Conservation (phyloP, 2,888 invertebrate species). For the Luperina nickerlii region DNA sequence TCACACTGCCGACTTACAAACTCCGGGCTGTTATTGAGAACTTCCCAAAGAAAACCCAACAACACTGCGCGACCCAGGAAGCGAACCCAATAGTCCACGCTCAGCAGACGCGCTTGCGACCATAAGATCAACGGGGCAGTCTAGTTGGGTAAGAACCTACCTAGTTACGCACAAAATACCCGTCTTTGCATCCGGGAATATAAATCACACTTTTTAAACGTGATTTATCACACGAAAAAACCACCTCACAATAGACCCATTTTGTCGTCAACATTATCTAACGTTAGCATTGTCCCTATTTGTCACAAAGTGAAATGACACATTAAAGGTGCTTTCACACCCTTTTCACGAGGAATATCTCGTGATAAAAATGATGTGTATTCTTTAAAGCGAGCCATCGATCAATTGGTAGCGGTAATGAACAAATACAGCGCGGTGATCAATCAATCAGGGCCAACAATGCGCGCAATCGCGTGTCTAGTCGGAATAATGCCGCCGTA, state of each 20-base stretch:
- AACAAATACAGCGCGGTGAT: conserved; percentile 62
- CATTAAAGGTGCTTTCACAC: conserved; percentile 61
- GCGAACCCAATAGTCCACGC: not conserved
- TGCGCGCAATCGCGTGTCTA: conserved; percentile 60
- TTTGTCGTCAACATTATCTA: conserved; percentile 53
- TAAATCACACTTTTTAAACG: conserved; percentile 2
- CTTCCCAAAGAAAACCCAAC: not conserved
- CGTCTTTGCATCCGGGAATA: not conserved
- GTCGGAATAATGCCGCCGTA: conserved; percentile 42
- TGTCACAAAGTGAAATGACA: conserved; percentile 62
- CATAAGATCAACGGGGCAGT: not conserved
- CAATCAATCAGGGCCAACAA: conserved; percentile 61
- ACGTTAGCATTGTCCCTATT: conserved; percentile 59
- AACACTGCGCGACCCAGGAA: not conserved
- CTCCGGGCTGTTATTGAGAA: not conserved
- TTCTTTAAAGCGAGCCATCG: conserved; percentile 66
- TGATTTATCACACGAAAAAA: conserved; percentile 30
- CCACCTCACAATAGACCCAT: conserved; percentile 58
- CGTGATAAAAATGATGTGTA: conserved; percentile 64
- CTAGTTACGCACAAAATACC: not conserved
- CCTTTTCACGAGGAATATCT: conserved; percentile 58
- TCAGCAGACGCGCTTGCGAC: not conserved
- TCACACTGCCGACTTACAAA: not conserved
- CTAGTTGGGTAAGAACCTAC: not conserved
- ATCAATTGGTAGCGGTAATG: conserved; percentile 63